Conservation (phyloP, 1,140 invertebrate species). For the Argopecten irradians region DNA sequence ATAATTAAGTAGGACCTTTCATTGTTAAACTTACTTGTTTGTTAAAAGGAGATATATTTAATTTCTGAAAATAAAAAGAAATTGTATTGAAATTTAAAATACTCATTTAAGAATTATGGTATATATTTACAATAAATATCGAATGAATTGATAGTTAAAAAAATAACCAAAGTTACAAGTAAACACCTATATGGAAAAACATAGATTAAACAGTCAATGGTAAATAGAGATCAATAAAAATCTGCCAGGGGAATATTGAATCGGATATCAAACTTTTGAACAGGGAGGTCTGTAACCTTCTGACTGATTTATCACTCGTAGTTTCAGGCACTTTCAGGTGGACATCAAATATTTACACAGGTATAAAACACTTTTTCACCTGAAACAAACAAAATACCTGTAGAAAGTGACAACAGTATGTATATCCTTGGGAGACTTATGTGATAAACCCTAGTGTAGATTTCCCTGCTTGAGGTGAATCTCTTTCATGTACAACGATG, state of each 20-base stretch:
- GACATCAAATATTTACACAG: slow-evolving; percentile 6
- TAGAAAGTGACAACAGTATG: not conserved
- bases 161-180: no score
- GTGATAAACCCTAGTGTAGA: not conserved
- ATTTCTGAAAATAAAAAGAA: no score
- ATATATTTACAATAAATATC: no score
- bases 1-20: not conserved
- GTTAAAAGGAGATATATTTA: no score
- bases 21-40: no score
- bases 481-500: not conserved
- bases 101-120: no score
- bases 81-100: no score
- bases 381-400: not conserved
- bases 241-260: not conserved
- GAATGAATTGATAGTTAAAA: no score
- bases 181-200: no score
- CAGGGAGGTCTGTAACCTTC: not conserved
- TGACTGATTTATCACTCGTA: not conserved
- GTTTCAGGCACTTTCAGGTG: not conserved
- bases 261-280: not conserved
- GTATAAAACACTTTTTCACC: slow-evolving; percentile 13
- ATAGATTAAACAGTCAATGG: no score
- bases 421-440: not conserved
- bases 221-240: no score
- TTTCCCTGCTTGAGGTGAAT: not conserved